Base-by-base conservation (phyloP, 1,140 invertebrate genomes). In the Caenorhabditis briggsae region DNA sequence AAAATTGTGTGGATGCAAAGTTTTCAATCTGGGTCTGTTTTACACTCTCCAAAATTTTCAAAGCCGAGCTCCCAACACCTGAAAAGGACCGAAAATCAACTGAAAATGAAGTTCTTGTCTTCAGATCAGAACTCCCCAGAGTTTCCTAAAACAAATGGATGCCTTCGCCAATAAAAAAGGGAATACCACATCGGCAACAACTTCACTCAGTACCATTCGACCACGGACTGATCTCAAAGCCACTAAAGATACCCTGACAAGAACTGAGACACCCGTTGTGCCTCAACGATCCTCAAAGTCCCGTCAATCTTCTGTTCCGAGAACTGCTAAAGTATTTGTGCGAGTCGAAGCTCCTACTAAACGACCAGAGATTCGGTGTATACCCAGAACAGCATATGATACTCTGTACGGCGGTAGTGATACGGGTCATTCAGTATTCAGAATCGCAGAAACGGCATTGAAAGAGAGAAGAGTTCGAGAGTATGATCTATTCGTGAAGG, bases 351-450 rank as follows among this genome's bases (percentile, higher is more conserved):
- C 50, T 12, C 46, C 70, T 23, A n/a, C 33, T 2, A 12, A n/a
- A 23, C 50, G 46, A 78, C 70, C 70, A 78, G 70, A 78, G 9
- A 78, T 78, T 78, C 70, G 46, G 12, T 20, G 12, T 50, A 33
- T 78, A 5, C 2, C 6, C 0, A 48, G 9, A 50, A n/a, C n/a
- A 25, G 7, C 70, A 25, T 78, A 23, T 78, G 43, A 12, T 46
- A 78, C 6, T 5, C 2, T 78, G 5, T 78, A 78, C n/a, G 20
- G 7, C 14, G 70, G 70, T 11, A 14, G 18, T 18, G 70, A 78
- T 41, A 12, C 46, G 3, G 70, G 70, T 18, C 50, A 46, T 78
- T 78, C 70, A 48, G 18, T 78, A 46, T 78, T 78, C 46, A 78
- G 53, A 50, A 9, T 8, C 12, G 70, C 70, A 23, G 70, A 78